Percentiles rank a stretch among this genome's conserved stretches.
Conservation (phyloP, 2,113 vertebrate genomes). For the Scartelaos histophorus region DNA sequence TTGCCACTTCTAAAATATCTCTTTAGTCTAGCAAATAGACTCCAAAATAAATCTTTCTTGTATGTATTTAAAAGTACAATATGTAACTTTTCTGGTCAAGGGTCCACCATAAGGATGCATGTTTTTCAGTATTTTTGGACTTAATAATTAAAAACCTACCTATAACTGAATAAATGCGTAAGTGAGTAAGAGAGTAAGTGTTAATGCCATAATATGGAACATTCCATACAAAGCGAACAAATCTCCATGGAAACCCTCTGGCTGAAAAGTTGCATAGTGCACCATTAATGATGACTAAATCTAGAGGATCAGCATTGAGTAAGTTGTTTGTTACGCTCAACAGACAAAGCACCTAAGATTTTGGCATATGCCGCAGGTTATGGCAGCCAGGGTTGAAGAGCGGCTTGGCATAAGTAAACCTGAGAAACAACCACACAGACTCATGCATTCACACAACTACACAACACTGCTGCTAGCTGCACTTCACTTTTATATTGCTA, state of each 20-base stretch:
- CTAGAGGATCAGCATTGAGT: constrained; percentile 2
- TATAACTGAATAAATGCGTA: not conserved
- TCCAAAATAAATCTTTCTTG: not conserved
- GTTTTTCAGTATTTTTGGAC: no score
- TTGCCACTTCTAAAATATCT: not conserved
- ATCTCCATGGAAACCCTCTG: not conserved
- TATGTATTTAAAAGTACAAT: not conserved
- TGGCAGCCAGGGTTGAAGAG: constrained; percentile 31
- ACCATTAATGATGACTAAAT: not conserved
- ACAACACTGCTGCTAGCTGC: not conserved
- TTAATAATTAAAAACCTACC: no score
- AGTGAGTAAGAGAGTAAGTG: not conserved
- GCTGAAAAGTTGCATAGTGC: constrained; percentile 2
- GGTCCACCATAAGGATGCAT: no score
- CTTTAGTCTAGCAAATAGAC: no score
- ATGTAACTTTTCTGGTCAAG: not conserved
- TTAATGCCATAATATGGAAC: not conserved
- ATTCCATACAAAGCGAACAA: not conserved
- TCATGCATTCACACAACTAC: not conserved
- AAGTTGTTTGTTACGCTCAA: constrained; percentile 33
- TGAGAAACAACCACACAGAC: constrained; percentile 61
- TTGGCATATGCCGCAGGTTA: constrained; percentile 71
- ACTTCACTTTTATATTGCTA: not conserved
- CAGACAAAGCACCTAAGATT: constrained; percentile 61
- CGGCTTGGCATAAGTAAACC: constrained; percentile 54